These are phyloP conservation scores for Morinoia aosen DNA, from an alignment of 2,888 invertebrate genomes.

Conservation along the genomic window DNA sequence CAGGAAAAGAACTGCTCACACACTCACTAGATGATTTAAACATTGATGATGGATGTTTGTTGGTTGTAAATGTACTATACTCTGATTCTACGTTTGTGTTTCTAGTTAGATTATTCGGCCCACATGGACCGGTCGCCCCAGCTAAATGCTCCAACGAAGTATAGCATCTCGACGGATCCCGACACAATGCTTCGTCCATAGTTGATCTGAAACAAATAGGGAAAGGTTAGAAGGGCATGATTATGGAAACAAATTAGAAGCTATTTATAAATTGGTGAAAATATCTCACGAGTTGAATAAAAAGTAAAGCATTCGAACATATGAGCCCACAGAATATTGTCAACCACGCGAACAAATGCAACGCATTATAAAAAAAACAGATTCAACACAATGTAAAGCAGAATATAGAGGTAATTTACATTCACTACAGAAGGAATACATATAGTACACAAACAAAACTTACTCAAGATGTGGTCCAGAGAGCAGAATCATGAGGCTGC, in stretches of 20 bases:
- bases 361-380: background rate
- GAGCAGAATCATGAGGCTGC: slow-evolving; percentile 48
- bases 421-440: background rate
- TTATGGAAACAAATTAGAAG: background rate
- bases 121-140: background rate
- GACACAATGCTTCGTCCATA: background rate
- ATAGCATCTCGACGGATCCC: background rate
- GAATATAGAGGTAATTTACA: background rate
- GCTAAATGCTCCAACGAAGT: background rate
- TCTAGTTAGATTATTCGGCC: background rate
- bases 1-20: background rate
- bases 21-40: background rate
- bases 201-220: background rate
- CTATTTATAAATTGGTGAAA: background rate
- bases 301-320: background rate
- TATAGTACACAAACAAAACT: background rate
- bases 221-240: background rate
- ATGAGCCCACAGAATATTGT: background rate
- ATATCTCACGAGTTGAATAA: background rate
- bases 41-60: background rate
- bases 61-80: background rate
- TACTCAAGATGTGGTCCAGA: background rate
- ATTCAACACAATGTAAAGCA: background rate
- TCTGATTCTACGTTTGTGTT: background rate
- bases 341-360: background rate